These are phyloP conservation scores for Anastatus disparis DNA, from an alignment of 1,140 invertebrate genomes.

Conservation along the genomic window DNA sequence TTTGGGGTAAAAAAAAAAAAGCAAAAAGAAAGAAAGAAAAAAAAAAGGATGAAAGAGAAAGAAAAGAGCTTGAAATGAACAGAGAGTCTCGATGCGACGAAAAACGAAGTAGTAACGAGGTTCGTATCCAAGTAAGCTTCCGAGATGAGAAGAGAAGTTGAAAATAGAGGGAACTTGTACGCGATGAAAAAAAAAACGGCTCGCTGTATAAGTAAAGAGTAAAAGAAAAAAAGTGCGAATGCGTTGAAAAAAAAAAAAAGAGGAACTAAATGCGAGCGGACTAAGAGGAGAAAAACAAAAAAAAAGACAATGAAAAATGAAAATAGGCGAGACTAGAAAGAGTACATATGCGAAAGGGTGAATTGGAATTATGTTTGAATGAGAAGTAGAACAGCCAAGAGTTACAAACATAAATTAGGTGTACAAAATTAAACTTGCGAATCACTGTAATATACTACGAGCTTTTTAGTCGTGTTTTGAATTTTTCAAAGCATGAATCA, in stretches of 20 bases:
- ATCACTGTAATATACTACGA: not conserved
- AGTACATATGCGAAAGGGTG: not conserved
- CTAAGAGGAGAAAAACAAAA: not conserved
- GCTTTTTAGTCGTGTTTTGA: not conserved
- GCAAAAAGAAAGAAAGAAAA: not conserved
- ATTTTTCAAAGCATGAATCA: not conserved
- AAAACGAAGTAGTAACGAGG: too few species aligned
- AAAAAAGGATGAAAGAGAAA: not conserved
- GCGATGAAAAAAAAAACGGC: not conserved
- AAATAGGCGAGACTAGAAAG: not conserved
- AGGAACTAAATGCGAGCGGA: not conserved
- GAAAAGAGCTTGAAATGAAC: too few species aligned
- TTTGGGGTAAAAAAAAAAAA: not conserved
- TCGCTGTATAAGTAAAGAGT: not conserved
- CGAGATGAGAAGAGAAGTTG: too few species aligned
- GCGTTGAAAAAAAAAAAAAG: too few species aligned
- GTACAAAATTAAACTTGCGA: not conserved
- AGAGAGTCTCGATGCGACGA: too few species aligned
- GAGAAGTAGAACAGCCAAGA: not conserved
- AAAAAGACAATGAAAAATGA: conserved; percentile 36
- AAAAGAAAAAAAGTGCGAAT: not conserved
- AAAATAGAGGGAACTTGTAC: not conserved
- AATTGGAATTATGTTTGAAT: conserved; percentile 16
- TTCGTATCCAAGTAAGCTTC: too few species aligned
- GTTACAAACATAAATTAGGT: conserved; percentile 9